Evolutionary conservation across 2,888 invertebrate genomes (phyloP).

Genomic region (Trachelus stipa): DNA sequence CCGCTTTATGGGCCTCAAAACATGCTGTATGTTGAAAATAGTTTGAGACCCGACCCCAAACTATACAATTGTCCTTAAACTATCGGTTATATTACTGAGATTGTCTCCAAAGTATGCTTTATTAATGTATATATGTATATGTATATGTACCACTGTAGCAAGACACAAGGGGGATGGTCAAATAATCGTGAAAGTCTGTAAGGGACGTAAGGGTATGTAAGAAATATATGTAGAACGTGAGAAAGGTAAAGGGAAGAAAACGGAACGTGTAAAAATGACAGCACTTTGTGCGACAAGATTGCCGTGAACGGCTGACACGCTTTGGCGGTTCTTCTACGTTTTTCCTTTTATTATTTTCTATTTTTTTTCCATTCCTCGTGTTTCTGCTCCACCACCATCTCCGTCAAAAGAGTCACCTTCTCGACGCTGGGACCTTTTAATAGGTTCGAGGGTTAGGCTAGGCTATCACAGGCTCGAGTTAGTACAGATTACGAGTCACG

Average conservation of each 20-base stretch:
- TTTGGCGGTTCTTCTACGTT: slow-evolving; percentile 9
- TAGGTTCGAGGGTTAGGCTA: not conserved
- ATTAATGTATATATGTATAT: no score
- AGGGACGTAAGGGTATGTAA: slow-evolving; percentile 15
- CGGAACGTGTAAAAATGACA: slow-evolving; percentile 30
- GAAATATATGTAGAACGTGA: not conserved
- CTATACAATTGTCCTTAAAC: no score
- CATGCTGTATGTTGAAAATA: no score
- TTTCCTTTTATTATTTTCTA: slow-evolving; percentile 5
- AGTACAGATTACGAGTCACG: not conserved
- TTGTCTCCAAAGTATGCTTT: no score
- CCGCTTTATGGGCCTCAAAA: no score
- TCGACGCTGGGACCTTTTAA: not conserved
- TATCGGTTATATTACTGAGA: no score
- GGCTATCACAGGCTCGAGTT: not conserved
- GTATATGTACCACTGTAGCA: not conserved
- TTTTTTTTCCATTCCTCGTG: not conserved
- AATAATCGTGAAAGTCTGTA: slow-evolving; percentile 18
- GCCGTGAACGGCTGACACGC: slow-evolving; percentile 18
- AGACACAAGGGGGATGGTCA: slow-evolving; percentile 16
- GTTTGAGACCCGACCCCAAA: no score
- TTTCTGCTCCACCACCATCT: not conserved
- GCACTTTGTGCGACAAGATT: slow-evolving; percentile 26
- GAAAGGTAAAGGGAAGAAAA: slow-evolving; percentile 6
- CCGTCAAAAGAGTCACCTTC: not conserved